Conservation (phyloP, 2,797 vertebrate species). For the Siniperca obscura region DNA sequence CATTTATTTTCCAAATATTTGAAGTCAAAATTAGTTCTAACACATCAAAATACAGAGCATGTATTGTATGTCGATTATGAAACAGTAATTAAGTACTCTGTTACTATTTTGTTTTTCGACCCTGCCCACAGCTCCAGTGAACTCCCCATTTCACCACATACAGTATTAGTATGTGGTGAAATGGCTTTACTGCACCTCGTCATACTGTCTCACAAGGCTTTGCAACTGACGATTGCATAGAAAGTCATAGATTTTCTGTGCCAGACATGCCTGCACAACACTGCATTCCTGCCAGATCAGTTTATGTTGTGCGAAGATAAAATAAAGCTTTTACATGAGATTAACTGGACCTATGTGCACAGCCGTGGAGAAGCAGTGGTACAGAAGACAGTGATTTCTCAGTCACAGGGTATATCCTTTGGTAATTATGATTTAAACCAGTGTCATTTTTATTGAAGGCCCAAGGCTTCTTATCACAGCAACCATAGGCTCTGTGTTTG, state of each 20-base stretch:
- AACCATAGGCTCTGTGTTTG: constrained; percentile 7
- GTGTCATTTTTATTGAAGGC: constrained; percentile 7
- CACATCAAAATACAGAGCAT: constrained; percentile 1
- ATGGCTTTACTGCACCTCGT: constrained; percentile 16
- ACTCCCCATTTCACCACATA: constrained; percentile 24
- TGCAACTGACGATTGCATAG: not conserved
- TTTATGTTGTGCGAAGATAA: constrained; percentile 45
- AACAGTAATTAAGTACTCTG: constrained; percentile 29
- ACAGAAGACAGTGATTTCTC: not conserved
- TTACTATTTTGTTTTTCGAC: not conserved
- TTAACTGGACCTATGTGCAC: constrained; percentile 5
- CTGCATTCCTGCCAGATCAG: constrained; percentile 35
- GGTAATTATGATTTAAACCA: constrained; percentile 27
- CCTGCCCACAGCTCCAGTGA: constrained; percentile 34
- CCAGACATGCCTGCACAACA: constrained; percentile 17
- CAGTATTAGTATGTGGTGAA: constrained; percentile 21
- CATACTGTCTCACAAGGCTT: constrained; percentile 24
- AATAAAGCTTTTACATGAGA: constrained; percentile 30
- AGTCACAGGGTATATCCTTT: constrained; percentile 19
- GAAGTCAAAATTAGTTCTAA: not conserved
- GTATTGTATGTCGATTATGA: constrained; percentile 34
- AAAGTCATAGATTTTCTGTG: not conserved
- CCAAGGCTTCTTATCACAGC: constrained; percentile 30
- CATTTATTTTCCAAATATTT: constrained; percentile 19
- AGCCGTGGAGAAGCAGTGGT: constrained; percentile 6